phyloP scores from a whole-genome alignment of 2,113 vertebrate species.

The Corythaixoides concolor region DNA sequence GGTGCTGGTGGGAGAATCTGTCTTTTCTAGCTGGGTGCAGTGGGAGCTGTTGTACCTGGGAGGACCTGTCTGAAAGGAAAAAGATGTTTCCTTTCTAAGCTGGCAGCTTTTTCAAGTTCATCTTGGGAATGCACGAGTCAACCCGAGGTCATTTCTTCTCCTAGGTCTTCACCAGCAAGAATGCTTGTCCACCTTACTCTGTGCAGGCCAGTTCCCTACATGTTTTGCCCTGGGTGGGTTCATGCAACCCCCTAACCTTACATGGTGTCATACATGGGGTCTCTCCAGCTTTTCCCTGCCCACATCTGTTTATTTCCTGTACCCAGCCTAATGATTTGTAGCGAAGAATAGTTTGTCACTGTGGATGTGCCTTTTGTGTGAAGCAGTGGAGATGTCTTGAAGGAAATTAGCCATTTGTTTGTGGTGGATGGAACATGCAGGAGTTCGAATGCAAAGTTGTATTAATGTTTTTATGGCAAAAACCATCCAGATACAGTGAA shows the following conservation, averaged over 20 bases:
- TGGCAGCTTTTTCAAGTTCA: background rate
- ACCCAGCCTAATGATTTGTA: background rate
- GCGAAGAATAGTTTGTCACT: background rate
- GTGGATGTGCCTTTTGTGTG: background rate
- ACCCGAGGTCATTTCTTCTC: background rate
- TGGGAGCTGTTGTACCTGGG: background rate
- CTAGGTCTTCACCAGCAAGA: background rate
- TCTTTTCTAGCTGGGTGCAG: background rate
- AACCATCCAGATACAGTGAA: background rate
- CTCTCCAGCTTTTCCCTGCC: background rate
- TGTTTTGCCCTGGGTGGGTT: background rate
- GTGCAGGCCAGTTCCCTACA: background rate
- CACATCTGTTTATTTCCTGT: background rate
- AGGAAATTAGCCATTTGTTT: background rate
- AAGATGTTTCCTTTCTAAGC: background rate
- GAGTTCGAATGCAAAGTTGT: fast-evolving
- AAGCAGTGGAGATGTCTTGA: background rate
- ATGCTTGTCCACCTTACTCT: background rate
- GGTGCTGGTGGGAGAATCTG: background rate
- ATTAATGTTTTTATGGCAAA: background rate
- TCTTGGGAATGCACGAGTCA: background rate
- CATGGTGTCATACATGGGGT: too few species aligned
- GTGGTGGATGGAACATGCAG: background rate
- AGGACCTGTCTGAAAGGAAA: background rate
- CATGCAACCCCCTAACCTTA: background rate